Base-by-base conservation (phyloP, 2,113 vertebrate species). In the Psilopsiagon aymara region DNA sequence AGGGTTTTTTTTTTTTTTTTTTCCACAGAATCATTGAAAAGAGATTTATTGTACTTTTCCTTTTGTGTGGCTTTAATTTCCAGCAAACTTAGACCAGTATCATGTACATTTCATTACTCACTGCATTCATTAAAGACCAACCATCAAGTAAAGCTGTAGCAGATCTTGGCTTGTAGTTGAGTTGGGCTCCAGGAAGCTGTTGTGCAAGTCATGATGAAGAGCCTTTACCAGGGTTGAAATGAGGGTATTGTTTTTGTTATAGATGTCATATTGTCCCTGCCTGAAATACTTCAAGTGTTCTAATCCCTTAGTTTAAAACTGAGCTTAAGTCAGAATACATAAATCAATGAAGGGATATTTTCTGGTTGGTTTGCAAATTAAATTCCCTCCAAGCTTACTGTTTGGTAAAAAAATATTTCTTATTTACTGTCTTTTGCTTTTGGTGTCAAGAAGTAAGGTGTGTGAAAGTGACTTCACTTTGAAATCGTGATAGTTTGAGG, bases 281-380 rank as follows among this genome's bases (percentile, higher is more conserved):
- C n/a, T 85, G 84, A 86, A 60, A 88, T 95, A 88, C 53, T 94
- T 79, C 67, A 52, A 52, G 53, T 71, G 19, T 21, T 60, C n/a
- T 84, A 95, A 96, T 92, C 86, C 51, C 24, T 84, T 89, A 92
- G 41, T 92, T 94, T 86, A 97, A 95, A 27, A 46, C 28, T 27
- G 14, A 79, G 4, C 6, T 97, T 55, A 96, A 76, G 17, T 92
- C 16, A 73, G 79, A 85, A 79, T 59, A 17, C 37, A 82, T 88
- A 95, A 93, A 96, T 94, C 68, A 96, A 51, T 73, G 39, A 94
- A 84, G 15, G n/a, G 29, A 43, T 59, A 86, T 13, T 62, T 60
- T 85, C 60, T 39, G 2, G 33, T 35, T 88, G 39, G 12, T 62
- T 78, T 92, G 37, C 20, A 92, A 68, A 76, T n/a, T 53, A 74